A percentile compares a stretch with the other conserved stretches of the same genome.
Conservation (phyloP, 2,888 invertebrate species). For the Lottia gigantea region DNA sequence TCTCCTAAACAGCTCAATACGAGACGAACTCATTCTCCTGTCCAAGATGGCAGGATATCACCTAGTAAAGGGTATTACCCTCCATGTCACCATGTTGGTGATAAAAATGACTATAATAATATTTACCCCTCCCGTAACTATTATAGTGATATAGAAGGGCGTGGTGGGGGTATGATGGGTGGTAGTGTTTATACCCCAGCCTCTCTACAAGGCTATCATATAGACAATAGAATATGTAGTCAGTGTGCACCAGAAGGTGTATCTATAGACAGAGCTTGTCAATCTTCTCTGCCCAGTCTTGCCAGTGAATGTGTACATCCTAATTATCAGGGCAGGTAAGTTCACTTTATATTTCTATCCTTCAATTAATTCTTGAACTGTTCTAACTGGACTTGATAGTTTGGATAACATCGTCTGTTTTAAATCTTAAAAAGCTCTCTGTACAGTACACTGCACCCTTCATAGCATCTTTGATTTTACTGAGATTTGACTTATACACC, state of each 20-base stretch:
- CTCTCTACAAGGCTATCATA: slow-evolving; percentile 37
- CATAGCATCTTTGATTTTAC: too few relatives aligned
- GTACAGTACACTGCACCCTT: too few relatives aligned
- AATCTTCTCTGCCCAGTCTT: slow-evolving; percentile 70
- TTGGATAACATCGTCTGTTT: too few relatives aligned
- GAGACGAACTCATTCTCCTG: slow-evolving; percentile 38
- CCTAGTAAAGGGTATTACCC: slow-evolving; percentile 21
- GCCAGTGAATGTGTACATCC: slow-evolving; percentile 51
- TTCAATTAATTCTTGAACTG: too few relatives aligned
- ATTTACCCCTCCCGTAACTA: slow-evolving; percentile 34
- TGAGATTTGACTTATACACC: too few relatives aligned
- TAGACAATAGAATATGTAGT: slow-evolving; percentile 7
- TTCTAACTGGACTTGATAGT: too few relatives aligned
- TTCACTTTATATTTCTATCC: too few relatives aligned
- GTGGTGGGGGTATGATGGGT: slow-evolving; percentile 28
- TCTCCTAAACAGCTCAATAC: slow-evolving; percentile 46
- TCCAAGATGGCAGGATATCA: slow-evolving; percentile 19
- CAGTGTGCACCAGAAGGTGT: slow-evolving; percentile 3
- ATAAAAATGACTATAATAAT: slow-evolving; percentile 15
- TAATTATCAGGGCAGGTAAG: slow-evolving; percentile 38
- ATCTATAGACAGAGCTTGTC: slow-evolving; percentile 70
- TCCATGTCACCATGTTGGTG: slow-evolving; percentile 14
- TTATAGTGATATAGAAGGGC: slow-evolving; percentile 42
- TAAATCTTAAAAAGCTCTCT: too few relatives aligned
- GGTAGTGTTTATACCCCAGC: slow-evolving; percentile 23